phyloP scores from a whole-genome alignment of 30 jellyfish, hydroid and myxozoan genomes.

The Chironex yamaguchii region DNA sequence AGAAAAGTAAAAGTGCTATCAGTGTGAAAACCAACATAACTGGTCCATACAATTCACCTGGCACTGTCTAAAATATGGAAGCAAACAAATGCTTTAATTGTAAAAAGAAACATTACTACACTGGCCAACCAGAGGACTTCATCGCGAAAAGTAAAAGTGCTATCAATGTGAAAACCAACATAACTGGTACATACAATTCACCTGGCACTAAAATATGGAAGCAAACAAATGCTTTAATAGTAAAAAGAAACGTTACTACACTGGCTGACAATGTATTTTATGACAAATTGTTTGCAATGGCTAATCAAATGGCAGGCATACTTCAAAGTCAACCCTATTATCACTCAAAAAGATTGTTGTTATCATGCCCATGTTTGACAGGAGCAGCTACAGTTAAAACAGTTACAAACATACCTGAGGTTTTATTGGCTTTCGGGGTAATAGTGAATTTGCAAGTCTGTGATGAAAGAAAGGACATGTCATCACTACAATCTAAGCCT shows the following conservation, averaged over 20 bases:
- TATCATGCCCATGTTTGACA: too few species aligned
- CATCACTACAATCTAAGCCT: too few species aligned
- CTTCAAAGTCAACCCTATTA: too few species aligned
- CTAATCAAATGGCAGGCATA: too few species aligned
- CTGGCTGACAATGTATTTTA: too few species aligned
- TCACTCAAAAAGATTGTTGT: too few species aligned
- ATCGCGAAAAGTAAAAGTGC: neutral
- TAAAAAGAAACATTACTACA: too few species aligned
- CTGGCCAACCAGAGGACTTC: neutral
- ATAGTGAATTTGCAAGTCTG: conserved; percentile 86
- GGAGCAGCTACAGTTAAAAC: too few species aligned
- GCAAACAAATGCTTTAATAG: neutral
- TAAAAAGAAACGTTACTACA: too few species aligned
- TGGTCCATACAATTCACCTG: conserved; percentile 98
- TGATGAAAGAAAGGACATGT: neutral
- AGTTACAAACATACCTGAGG: conserved; percentile 96
- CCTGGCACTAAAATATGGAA: conserved; percentile 71
- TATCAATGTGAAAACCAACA: conserved; percentile 80
- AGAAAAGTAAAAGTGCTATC: conserved; percentile 84
- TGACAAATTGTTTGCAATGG: too few species aligned
- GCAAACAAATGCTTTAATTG: neutral
- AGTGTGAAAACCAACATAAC: conserved; percentile 90
- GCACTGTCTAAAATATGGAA: conserved; percentile 73
- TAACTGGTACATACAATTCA: conserved; percentile 92
- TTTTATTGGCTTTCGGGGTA: conserved; percentile 86